phyloP scores from a whole-genome alignment of 1,140 invertebrate species.

The Limonius californicus region DNA sequence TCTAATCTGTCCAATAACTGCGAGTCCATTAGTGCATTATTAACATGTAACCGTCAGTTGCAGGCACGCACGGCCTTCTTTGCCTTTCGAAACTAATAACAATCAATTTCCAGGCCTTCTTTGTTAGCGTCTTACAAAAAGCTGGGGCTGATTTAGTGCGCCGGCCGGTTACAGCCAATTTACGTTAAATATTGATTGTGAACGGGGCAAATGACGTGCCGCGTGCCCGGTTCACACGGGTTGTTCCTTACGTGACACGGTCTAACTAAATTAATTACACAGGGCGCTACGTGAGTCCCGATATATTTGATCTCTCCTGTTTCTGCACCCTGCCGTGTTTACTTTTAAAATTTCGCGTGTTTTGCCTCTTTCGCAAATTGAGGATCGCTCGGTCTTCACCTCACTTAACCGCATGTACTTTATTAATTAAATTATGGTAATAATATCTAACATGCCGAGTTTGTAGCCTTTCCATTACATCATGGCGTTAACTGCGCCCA shows the following conservation, averaged over 20 bases:
- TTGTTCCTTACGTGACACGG: conserved; percentile 25
- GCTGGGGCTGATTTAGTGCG: conserved; percentile 23
- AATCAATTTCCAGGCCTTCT: conserved; percentile 20
- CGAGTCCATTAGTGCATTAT: not conserved
- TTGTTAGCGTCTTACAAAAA: conserved; percentile 24
- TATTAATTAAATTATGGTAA: too few species aligned
- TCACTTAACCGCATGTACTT: too few species aligned
- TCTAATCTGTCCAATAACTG: too few species aligned
- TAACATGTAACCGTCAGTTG: not conserved
- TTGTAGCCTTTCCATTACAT: too few species aligned
- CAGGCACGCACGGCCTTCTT: not conserved
- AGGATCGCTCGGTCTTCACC: too few species aligned
- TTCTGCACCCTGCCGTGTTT: not conserved
- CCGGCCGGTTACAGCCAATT: conserved; percentile 25
- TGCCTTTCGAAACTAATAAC: conserved; percentile 6
- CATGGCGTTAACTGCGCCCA: too few species aligned
- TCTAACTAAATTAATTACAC: conserved; percentile 29
- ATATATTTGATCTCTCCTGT: not conserved
- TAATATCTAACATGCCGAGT: too few species aligned
- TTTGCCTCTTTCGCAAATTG: too few species aligned
- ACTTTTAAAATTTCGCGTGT: not conserved
- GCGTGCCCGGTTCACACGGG: conserved; percentile 25
- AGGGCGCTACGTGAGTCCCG: conserved; percentile 13
- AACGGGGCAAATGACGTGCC: conserved; percentile 24
- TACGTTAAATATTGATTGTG: conserved; percentile 30